These are phyloP conservation scores for Gavia stellata DNA, from an alignment of 2,113 vertebrate genomes.

Conservation along the genomic window DNA sequence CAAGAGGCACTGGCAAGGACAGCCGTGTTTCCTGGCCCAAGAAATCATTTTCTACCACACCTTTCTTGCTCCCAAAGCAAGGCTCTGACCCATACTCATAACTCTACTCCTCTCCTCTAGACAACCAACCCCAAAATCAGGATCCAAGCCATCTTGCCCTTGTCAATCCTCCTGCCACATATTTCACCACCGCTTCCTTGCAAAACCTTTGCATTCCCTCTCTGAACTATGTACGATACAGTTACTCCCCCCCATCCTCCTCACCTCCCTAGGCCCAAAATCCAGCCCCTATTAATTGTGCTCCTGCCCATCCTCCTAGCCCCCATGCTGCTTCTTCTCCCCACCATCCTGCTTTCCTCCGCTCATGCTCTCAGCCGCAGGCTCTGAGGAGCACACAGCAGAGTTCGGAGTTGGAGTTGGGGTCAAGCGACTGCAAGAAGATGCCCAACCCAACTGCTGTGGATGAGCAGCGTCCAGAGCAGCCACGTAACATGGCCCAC, in stretches of 20 bases:
- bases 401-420: not conserved
- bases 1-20: not conserved
- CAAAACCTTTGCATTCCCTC: not conserved
- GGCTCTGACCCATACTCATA: not conserved
- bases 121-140: not conserved
- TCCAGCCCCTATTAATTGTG: not conserved
- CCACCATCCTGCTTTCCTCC: accelerated
- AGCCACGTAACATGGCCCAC: accelerated
- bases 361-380: accelerated
- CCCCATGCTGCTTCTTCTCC: not conserved
- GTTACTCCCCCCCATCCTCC: not conserved
- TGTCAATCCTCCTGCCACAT: not conserved
- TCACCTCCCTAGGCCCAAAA: not conserved
- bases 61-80: not conserved
- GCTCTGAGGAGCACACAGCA: not conserved
- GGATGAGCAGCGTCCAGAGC: not conserved
- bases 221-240: accelerated
- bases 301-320: not conserved
- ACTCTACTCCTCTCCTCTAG: not conserved
- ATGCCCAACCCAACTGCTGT: not conserved
- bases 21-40: not conserved
- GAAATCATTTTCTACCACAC: not conserved
- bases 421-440: not conserved
- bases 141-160: not conserved
- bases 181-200: not conserved